These are phyloP conservation scores for Scytalopus superciliaris DNA, from an alignment of 2,113 vertebrate genomes.

Conservation along the genomic window DNA sequence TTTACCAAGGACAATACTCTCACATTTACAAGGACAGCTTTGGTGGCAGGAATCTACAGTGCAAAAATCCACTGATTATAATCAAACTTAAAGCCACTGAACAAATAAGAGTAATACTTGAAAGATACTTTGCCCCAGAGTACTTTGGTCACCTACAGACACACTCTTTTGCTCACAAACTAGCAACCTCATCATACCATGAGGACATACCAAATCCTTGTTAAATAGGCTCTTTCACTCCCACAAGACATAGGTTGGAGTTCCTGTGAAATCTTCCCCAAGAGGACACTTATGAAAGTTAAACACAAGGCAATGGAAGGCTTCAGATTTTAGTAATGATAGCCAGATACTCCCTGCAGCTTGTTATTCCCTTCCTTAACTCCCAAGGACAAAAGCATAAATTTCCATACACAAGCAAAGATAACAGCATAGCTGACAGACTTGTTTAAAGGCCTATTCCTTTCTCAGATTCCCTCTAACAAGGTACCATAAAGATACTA, in stretches of 20 bases:
- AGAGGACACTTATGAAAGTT: background rate
- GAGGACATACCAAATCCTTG: background rate
- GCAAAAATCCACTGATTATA: background rate
- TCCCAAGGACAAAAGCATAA: background rate
- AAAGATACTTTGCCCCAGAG: background rate
- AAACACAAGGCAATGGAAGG: background rate
- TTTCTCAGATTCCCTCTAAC: background rate
- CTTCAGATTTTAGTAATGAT: background rate
- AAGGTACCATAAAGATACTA: background rate
- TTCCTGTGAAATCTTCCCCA: background rate
- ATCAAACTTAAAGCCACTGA: background rate
- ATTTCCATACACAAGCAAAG: background rate
- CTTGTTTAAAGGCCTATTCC: background rate
- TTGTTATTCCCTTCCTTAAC: background rate
- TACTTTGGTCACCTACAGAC: background rate
- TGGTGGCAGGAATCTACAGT: background rate
- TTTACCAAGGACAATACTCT: background rate
- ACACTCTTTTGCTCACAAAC: background rate
- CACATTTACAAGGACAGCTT: background rate
- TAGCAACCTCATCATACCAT: background rate
- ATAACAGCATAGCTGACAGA: background rate
- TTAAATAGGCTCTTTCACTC: background rate
- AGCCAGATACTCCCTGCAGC: background rate
- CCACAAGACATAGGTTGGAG: background rate
- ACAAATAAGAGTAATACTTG: background rate